These are phyloP conservation scores for Calidris pugnax DNA, from an alignment of 2,113 vertebrate species.

Conservation along the genomic window DNA sequence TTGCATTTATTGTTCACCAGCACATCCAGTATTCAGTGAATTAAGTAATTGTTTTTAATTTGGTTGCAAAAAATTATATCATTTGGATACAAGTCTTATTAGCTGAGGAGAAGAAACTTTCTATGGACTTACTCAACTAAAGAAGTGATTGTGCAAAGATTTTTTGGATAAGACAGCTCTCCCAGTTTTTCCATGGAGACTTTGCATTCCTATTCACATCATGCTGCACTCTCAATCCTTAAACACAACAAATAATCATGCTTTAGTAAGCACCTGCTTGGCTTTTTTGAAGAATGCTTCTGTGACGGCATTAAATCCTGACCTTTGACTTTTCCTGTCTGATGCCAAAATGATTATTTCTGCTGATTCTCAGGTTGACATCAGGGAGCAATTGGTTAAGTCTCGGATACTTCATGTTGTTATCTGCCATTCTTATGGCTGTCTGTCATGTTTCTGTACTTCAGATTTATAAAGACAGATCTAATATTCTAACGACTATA, in stretches of 20 bases:
- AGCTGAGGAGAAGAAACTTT: background rate
- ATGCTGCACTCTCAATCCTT: conserved; percentile 34
- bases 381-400: conserved; percentile 71
- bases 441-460: background rate
- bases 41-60: background rate
- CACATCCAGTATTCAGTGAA: background rate
- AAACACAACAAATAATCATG: conserved; percentile 65
- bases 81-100: background rate
- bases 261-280: conserved; percentile 73
- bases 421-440: conserved; percentile 31
- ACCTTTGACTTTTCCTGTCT: conserved; percentile 71
- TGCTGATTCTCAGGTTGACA: conserved; percentile 66
- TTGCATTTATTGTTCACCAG: background rate
- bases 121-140: background rate
- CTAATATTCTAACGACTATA: conserved; percentile 2
- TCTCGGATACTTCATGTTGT: conserved; percentile 49
- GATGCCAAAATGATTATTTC: conserved; percentile 75
- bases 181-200: background rate
- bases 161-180: background rate
- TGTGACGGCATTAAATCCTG: conserved; percentile 28
- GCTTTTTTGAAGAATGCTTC: conserved; percentile 57
- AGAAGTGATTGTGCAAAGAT: background rate
- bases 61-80: background rate
- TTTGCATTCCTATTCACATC: background rate
- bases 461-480: conserved; percentile 59